These are phyloP conservation scores for Epinephelus malabaricus DNA, from an alignment of 2,797 vertebrate genomes.

Conservation along the genomic window DNA sequence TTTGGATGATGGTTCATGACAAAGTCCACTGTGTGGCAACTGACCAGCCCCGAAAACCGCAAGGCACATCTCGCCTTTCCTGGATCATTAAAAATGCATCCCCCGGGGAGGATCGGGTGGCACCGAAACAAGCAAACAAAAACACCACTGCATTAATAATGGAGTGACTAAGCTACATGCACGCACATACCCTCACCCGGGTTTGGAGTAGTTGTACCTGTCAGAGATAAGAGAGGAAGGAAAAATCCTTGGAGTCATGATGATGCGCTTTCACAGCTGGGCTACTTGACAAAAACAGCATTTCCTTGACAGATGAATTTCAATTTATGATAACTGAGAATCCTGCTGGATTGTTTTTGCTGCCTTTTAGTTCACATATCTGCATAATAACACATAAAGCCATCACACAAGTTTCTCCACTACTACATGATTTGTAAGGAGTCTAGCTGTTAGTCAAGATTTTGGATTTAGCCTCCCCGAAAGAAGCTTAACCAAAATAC, in stretches of 20 bases:
- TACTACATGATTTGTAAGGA: constrained; percentile 10
- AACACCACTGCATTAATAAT: constrained; percentile 81
- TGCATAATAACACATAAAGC: constrained; percentile 1
- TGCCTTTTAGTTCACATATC: not conserved
- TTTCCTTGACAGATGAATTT: not conserved
- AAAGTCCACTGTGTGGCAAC: constrained; percentile 41
- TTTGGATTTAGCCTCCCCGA: constrained; percentile 20
- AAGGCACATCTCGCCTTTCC: constrained; percentile 76
- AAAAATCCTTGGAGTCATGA: constrained; percentile 5
- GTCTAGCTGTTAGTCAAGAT: constrained; percentile 30
- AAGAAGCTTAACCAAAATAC: constrained; percentile 57
- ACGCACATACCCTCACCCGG: not conserved
- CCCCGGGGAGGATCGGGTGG: constrained; percentile 73
- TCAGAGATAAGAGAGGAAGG: constrained; percentile 24
- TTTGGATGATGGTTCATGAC: constrained; percentile 39
- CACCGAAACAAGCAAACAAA: constrained; percentile 81
- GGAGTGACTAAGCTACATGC: constrained; percentile 52
- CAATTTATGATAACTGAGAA: not conserved
- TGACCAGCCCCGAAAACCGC: constrained; percentile 60
- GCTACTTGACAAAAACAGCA: not conserved
- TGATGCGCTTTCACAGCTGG: constrained; percentile 16
- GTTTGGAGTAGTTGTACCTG: constrained; percentile 31
- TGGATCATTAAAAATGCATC: constrained; percentile 82
- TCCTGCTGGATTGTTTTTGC: not conserved
- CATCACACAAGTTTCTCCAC: not conserved